A percentile compares a stretch with the other conserved stretches of the same genome.
Evolutionary conservation across 2,113 vertebrate species (phyloP).

Genomic region (Misgurnus anguillicaudatus): DNA sequence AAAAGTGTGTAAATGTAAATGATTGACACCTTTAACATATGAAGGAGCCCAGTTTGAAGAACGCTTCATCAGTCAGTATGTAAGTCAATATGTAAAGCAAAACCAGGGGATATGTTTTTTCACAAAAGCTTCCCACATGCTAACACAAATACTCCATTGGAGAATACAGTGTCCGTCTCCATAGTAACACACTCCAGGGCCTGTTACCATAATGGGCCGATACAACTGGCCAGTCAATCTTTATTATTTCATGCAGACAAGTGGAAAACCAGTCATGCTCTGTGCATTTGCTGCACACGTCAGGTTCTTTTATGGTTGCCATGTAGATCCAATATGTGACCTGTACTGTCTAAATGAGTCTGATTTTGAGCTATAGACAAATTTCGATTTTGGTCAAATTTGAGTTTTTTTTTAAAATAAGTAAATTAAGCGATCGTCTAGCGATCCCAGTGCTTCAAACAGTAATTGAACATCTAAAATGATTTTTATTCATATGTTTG

Average conservation of each 20-base stretch:
- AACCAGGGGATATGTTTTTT: slow-evolving; percentile 4
- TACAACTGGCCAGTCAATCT: not conserved
- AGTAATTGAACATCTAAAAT: too few species aligned
- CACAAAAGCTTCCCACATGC: slow-evolving; percentile 5
- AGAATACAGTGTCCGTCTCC: slow-evolving; percentile 8
- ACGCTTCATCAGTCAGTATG: not conserved
- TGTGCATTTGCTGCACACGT: not conserved
- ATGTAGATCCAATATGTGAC: not conserved
- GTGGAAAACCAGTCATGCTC: slow-evolving; percentile 6
- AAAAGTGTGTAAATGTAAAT: too few species aligned
- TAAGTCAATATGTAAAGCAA: slow-evolving; percentile 8
- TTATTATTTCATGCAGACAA: not conserved
- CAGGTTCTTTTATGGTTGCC: slow-evolving; percentile 6
- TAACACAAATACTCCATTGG: not conserved
- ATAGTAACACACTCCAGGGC: slow-evolving; percentile 27
- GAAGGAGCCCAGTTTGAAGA: not conserved
- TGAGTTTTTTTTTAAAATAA: too few species aligned
- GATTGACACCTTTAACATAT: not conserved
- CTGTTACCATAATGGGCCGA: not conserved
- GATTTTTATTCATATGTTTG: too few species aligned
- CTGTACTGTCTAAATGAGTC: too few species aligned
- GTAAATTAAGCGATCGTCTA: too few species aligned
- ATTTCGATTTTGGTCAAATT: too few species aligned
- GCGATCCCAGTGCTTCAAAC: too few species aligned
- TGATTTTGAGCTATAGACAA: too few species aligned